phyloP scores from a whole-genome alignment of 1,140 invertebrate species.

The Tachypleus tridentatus region DNA sequence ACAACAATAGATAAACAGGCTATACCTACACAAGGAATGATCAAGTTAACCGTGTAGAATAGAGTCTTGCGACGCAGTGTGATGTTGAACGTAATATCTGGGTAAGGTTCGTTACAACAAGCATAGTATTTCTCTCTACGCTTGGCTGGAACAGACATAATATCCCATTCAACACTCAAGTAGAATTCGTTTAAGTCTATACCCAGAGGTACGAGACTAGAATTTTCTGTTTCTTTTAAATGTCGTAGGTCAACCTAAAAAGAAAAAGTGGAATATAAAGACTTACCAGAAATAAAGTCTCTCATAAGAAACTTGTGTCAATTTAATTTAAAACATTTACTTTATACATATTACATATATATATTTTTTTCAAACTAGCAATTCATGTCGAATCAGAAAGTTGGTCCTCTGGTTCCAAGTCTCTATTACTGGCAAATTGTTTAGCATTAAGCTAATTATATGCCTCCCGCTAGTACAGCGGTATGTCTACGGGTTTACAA shows the following conservation, averaged over 20 bases:
- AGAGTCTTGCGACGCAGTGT: conserved; percentile 88
- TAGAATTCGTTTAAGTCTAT: conserved; percentile 90
- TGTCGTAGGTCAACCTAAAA: conserved; percentile 74
- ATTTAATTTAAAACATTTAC: no score
- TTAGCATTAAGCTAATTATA: no score
- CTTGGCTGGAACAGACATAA: conserved; percentile 72
- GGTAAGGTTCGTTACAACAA: conserved; percentile 55
- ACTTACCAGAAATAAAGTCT: no score
- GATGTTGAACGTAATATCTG: conserved; percentile 84
- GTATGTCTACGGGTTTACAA: no score
- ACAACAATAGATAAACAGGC: conserved; percentile 95
- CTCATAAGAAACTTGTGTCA: no score
- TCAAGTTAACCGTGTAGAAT: conserved; percentile 91
- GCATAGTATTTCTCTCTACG: conserved; percentile 80
- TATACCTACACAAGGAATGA: conserved; percentile 89
- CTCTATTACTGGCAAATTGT: no score
- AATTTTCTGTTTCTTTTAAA: conserved; percentile 63
- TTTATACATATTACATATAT: no score
- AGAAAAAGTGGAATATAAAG: conserved; percentile 18
- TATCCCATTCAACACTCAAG: conserved; percentile 96
- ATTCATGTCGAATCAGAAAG: no score
- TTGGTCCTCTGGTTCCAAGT: no score
- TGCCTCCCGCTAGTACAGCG: no score
- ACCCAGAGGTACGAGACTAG: conserved; percentile 55
- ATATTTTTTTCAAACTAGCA: no score